These are phyloP conservation scores for Morpho deidamia DNA, from an alignment of 2,888 invertebrate species.

Conservation along the genomic window DNA sequence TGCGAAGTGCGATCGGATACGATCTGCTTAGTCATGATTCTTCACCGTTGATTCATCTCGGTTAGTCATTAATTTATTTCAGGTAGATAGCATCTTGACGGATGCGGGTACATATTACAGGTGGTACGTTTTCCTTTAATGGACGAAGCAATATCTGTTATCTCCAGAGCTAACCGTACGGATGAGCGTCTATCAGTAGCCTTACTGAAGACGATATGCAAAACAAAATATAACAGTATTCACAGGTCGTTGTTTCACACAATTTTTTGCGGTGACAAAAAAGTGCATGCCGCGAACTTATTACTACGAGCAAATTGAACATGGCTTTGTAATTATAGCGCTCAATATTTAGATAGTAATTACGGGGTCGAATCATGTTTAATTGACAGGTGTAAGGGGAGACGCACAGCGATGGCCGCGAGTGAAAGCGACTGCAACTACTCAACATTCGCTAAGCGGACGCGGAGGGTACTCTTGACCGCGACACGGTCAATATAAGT, in stretches of 20 bases:
- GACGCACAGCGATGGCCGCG: conserved; percentile 33
- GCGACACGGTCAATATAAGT: conserved; percentile 43
- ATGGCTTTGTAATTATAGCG: conserved; percentile 56
- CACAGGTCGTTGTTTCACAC: conserved; percentile 55
- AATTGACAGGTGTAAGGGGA: conserved; percentile 41
- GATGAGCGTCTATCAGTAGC: conserved; percentile 49
- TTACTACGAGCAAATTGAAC: conserved; percentile 63
- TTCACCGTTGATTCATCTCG: conserved; percentile 52
- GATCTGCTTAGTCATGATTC: conserved; percentile 52
- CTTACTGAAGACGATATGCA: conserved; percentile 59
- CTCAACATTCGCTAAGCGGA: conserved; percentile 23
- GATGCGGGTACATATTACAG: conserved; percentile 65
- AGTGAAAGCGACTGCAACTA: conserved; percentile 31
- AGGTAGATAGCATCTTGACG: conserved; percentile 69
- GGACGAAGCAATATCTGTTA: conserved; percentile 52
- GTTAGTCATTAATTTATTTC: conserved; percentile 68
- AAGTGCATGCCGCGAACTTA: conserved; percentile 49
- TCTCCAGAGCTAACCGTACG: conserved; percentile 33
- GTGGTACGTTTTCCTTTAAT: conserved; percentile 64
- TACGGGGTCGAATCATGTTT: conserved; percentile 41
- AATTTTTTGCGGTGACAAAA: conserved; percentile 55
- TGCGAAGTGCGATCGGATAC: conserved; percentile 38
- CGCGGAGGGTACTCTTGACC: conserved; percentile 37
- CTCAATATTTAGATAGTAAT: conserved; percentile 59
- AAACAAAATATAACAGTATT: conserved; percentile 69